Base-by-base conservation (phyloP, 2,888 invertebrate genomes). In the Acrobasis consociella region DNA sequence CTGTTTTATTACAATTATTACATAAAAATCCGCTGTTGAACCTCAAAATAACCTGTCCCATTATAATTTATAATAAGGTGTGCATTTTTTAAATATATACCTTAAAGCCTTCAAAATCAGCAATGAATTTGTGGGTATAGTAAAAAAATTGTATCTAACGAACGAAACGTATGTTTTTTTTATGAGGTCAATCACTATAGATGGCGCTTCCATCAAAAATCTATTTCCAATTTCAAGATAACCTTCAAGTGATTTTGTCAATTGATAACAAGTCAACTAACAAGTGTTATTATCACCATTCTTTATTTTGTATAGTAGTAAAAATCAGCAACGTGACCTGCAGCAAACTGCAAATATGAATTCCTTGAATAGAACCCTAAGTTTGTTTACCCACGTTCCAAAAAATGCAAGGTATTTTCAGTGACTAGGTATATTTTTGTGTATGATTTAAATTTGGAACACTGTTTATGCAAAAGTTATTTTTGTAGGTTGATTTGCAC, bases 191-290 rank as follows among this genome's bases (percentile, higher is more conserved):
- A 31, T 0, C 2, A 17, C 7, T 17, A 56, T 42, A 56, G 56
- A 56, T 56, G 56, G 56, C 56, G 56, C 39, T 56, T 11, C 22
- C 49, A 22, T 8, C 69, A 74, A 67, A n/a, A 82, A 82, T 86
- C 85, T 87, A 86, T 89, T 89, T 42, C 42, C 17, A 42, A 31
- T 60, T 88, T 84, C 76, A 77, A 81, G 89, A 87, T 92, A 92
- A 92, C 91, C 91, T 92, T 91, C 91, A 89, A 89, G 83, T 89
- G 88, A 86, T 90, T 90, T 89, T 89, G 88, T 89, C 83, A 87
- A 84, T 77, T 91, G 91, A 89, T 91, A 91, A 89, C 87, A n/a
- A n/a, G n/a, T n/a, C n/a, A 86, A 85, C 75, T 78, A 76, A 74
- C 63, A 72, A 74, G 73, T 68, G 68, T 42, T 73, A 72, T 70